Base-by-base conservation (phyloP, 2,888 invertebrate species). In the Leptopilina myrica region DNA sequence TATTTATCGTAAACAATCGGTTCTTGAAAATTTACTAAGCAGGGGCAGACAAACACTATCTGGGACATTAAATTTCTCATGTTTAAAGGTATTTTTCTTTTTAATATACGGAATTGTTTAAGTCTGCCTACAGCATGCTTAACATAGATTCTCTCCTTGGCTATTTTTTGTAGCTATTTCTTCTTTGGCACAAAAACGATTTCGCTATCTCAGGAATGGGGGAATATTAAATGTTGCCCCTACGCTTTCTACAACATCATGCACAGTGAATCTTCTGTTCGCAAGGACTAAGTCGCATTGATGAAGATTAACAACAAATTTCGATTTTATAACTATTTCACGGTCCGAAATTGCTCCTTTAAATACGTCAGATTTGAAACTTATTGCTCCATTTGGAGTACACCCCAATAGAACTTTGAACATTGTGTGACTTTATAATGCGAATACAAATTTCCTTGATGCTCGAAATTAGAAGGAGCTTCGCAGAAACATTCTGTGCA, bases 1-100 rank as follows among this genome's bases (percentile, higher is more conserved):
- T 65, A 62, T 40, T 43, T 56, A 56, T 83, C 80, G 46, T 79
- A 77, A 78, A 84, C 79, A 43, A 84, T 56, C 15, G 83, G 84
- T 46, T 49, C 62, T 78, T 84, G 80, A 77, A 85, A 83, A 65
- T 85, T 85, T n/a, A 79, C 77, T 12, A 85, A 79, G 64, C 84
- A 85, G 76, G 83, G 84, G 81, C 82, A 84, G 5, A 85, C 79
- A 79, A 85, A 84, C 20, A 84, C 76, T 59, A 84, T 81, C 82
- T 85, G 80, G 40, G 82, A 80, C 5, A 84, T 78, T 12, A 79
- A 78, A 14, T 33, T 64, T 77, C 84, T 67, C 79, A 85, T 76
- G 78, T 59, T 83, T 77, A 82, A 77, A 62, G 83, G 82, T 64
- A 85, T 46, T 77, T 69, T 76, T 77, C 49, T 82, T 56, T 80